phyloP scores from a whole-genome alignment of 2,113 vertebrate species.

The Pleuronectes platessa region DNA sequence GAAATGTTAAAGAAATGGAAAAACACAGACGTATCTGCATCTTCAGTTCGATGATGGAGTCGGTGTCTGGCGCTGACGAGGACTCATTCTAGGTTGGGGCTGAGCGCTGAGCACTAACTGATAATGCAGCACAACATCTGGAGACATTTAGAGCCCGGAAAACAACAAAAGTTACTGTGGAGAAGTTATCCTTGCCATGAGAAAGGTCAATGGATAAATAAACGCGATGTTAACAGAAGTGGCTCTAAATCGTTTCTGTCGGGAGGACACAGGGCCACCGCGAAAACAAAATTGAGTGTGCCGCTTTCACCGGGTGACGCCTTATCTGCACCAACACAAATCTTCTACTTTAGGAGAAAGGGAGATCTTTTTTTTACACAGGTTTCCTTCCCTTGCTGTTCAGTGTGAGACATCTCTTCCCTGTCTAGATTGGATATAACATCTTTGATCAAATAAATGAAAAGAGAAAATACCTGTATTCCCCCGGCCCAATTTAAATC shows the following conservation, averaged over 20 bases:
- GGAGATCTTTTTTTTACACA: slow-evolving; percentile 2
- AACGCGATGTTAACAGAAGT: slow-evolving; percentile 52
- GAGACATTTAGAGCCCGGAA: slow-evolving; percentile 18
- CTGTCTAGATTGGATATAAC: slow-evolving; percentile 33
- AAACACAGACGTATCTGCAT: slow-evolving; percentile 35
- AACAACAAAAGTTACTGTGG: slow-evolving; percentile 39
- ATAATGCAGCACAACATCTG: slow-evolving; percentile 9
- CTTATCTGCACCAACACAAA: slow-evolving; percentile 53
- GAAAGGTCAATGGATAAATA: slow-evolving; percentile 60
- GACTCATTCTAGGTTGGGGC: slow-evolving; percentile 14
- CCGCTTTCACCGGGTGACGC: slow-evolving; percentile 43
- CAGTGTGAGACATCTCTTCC: slow-evolving; percentile 18
- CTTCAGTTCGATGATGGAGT: slow-evolving; percentile 22
- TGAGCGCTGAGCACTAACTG: slow-evolving; percentile 17
- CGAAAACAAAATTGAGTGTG: slow-evolving; percentile 44
- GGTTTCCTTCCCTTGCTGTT: slow-evolving; percentile 19
- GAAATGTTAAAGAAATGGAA: slow-evolving; percentile 6
- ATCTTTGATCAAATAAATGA: slow-evolving; percentile 35
- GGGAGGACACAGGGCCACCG: slow-evolving; percentile 23
- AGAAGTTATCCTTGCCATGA: slow-evolving; percentile 45
- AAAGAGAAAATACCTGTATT: slow-evolving; percentile 9
- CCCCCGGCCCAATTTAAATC: slow-evolving; percentile 31
- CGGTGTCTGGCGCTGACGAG: slow-evolving; percentile 5
- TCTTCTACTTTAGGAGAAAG: slow-evolving; percentile 43
- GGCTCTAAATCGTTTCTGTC: slow-evolving; percentile 39